Evolutionary conservation across 2,113 vertebrate genomes (phyloP), one percentile per base, ranked within the genome.

Genomic region (Cololabis saira): DNA sequence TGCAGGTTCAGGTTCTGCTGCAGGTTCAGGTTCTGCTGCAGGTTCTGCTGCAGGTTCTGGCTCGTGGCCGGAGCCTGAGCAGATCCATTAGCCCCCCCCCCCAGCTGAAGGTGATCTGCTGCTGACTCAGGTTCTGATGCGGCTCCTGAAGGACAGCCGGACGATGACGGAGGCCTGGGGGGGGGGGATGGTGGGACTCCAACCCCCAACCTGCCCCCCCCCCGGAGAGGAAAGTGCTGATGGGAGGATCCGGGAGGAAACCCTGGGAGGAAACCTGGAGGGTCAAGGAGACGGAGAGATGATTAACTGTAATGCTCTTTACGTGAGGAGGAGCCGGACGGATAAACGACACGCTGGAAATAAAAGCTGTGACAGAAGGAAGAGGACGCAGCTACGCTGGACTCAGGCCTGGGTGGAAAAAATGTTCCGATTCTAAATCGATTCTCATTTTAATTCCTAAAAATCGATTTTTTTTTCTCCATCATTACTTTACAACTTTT

Each of bases 271-370:
- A n/a, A n/a, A n/a, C n/a, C n/a, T n/a, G n/a, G n/a, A n/a, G 70
- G 84, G 78, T 90, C 85, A 87, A 85, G 86, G 84, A 85, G 81
- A 83, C 27, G 63, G 33, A 27, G 54, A 48, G 63, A 78, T 62
- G 54, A 70, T 81, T 81, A 58, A 67, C 58, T 67, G 40, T 24
- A 64, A 40, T 12, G 19, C 43, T 48, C 71, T 74, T 58, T 69
- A 56, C 21, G 14, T 45, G 61, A 33, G 49, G 24, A 50, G 63
- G 27, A 17, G 21, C 37, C 61, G 67, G 69, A 76, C 15, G 53
- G 56, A 37, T 10, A 56, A 68, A 12, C 4, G 51, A 64, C 24
- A 17, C 41, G 14, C 17, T 55, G 19, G 3, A 16, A 19, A 37
- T 8, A 65, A 11, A 17, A 30, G 16, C 24, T 37, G 33, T 7